phyloP scores from a whole-genome alignment of 37 sponge, comb jelly and placozoan species.

The Halichondria panicea region DNA sequence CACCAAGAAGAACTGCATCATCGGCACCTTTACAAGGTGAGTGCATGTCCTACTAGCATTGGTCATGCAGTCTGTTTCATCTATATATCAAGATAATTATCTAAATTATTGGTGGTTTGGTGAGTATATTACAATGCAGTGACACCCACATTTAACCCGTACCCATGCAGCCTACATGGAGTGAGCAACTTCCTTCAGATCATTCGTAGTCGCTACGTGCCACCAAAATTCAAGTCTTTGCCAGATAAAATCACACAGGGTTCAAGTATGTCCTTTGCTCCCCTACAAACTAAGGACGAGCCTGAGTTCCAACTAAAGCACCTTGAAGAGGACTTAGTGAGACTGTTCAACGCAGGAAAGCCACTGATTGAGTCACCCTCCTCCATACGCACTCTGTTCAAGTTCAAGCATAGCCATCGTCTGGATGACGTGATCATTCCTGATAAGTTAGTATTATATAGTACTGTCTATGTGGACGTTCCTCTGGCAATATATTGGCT shows the following conservation, averaged over 20 bases:
- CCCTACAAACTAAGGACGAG: background rate
- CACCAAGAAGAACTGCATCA: slow-evolving; percentile 20
- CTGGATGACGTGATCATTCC: too few relatives aligned
- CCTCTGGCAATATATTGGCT: too few relatives aligned
- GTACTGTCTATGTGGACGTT: too few relatives aligned
- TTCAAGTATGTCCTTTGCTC: background rate
- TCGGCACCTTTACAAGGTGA: slow-evolving; percentile 29
- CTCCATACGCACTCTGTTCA: slow-evolving; percentile 54
- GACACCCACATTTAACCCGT: too few relatives aligned
- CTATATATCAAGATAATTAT: too few relatives aligned
- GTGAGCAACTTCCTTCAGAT: slow-evolving; percentile 53
- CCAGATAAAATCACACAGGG: background rate
- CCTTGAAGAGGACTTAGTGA: slow-evolving; percentile 70
- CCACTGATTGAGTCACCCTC: slow-evolving; percentile 30
- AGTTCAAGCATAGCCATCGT: slow-evolving; percentile 30
- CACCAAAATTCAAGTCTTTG: background rate
- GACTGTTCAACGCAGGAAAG: slow-evolving; percentile 69
- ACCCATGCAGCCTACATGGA: slow-evolving; percentile 39
- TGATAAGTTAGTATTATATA: too few relatives aligned
- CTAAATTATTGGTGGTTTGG: too few relatives aligned
- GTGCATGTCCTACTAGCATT: background rate
- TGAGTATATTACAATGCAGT: too few relatives aligned
- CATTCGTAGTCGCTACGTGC: slow-evolving; percentile 53
- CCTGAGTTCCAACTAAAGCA: slow-evolving; percentile 43
- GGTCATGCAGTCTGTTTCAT: too few relatives aligned